Conservation (phyloP, 2,113 vertebrate species). For the Anhinga anhinga region DNA sequence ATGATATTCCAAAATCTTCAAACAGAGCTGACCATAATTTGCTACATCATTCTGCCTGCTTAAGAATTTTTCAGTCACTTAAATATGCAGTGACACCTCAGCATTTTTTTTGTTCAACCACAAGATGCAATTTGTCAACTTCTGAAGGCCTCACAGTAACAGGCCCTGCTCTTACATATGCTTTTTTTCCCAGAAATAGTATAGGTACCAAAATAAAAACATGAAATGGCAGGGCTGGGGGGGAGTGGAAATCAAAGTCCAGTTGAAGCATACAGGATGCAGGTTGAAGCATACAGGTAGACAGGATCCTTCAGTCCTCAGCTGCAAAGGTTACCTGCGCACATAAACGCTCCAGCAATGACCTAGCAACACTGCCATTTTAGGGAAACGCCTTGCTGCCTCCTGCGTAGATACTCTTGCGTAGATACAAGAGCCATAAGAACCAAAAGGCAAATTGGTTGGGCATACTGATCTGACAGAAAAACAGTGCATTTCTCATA, state of each 20-base stretch:
- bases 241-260: neutral
- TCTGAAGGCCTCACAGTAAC: neutral
- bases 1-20: neutral
- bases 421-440: fast-evolving
- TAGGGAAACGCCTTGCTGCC: neutral
- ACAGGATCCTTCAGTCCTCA: neutral
- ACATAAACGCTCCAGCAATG: neutral
- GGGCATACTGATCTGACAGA: neutral
- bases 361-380: neutral
- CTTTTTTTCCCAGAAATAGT: neutral
- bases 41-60: neutral
- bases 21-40: neutral
- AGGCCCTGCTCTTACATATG: fast-evolving
- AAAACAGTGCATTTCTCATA: fast-evolving
- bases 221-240: neutral
- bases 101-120: neutral
- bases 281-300: neutral
- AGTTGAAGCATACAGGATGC: fast-evolving
- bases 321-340: neutral
- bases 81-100: neutral
- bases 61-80: neutral
- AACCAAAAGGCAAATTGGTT: fast-evolving
- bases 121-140: neutral
- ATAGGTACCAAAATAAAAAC: neutral
- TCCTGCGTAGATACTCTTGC: neutral